These are phyloP conservation scores for Motacilla tschutschensis DNA, from an alignment of 2,113 vertebrate species.

Conservation along the genomic window DNA sequence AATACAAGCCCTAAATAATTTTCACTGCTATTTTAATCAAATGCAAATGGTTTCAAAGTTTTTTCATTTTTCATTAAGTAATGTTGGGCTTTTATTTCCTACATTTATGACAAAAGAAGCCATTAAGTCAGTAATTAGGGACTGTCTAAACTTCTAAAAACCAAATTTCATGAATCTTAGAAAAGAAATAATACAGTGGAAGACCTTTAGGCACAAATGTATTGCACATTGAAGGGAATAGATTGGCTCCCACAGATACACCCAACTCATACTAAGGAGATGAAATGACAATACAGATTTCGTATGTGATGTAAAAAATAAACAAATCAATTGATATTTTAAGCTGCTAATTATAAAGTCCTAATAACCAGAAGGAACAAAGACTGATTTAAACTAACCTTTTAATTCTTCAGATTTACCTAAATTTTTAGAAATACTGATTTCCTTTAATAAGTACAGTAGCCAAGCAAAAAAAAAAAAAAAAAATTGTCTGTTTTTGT, in stretches of 20 bases:
- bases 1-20: not conserved
- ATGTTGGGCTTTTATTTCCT: not conserved
- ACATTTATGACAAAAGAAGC: not conserved
- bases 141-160: not conserved
- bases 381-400: not conserved
- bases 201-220: accelerated
- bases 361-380: not conserved
- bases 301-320: not conserved
- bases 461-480: not conserved
- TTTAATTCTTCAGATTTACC: not conserved
- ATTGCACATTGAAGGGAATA: not conserved
- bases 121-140: not conserved
- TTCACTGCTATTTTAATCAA: not conserved
- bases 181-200: not conserved
- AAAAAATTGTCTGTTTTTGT: not conserved
- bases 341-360: not conserved
- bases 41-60: not conserved
- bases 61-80: not conserved
- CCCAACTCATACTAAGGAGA: not conserved
- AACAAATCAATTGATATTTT: not conserved
- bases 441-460: not conserved
- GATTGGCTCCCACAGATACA: not conserved
- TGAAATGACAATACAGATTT: not conserved
- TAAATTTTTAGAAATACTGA: not conserved
- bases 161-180: not conserved